A percentile compares a stretch with the other conserved stretches of the same genome.
phyloP scores from a whole-genome alignment of 1,140 invertebrate genomes.

The Listronotus bonariensis region DNA sequence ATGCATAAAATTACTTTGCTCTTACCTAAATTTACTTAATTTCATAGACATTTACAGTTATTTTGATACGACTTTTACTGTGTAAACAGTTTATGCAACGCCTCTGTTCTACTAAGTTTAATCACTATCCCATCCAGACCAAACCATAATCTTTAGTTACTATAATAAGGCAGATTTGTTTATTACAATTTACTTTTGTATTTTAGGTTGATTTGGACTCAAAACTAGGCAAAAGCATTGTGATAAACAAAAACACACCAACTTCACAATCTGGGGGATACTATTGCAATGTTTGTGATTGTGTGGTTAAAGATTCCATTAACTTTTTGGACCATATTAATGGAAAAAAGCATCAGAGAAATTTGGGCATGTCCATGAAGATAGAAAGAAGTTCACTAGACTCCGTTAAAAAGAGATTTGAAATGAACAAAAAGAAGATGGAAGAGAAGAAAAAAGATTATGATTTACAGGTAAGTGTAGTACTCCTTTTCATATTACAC shows the following conservation, averaged over 20 bases:
- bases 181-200: slow-evolving; percentile 62
- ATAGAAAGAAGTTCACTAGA: slow-evolving; percentile 94
- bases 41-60: too few species aligned
- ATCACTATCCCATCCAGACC: too few species aligned
- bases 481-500: too few species aligned
- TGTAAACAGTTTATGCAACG: too few species aligned
- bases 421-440: slow-evolving; percentile 90
- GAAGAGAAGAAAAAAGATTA: slow-evolving; percentile 97
- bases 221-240: slow-evolving; percentile 95
- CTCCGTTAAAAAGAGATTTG: slow-evolving; percentile 94
- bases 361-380: slow-evolving; percentile 96
- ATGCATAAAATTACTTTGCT: too few species aligned
- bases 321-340: slow-evolving; percentile 99
- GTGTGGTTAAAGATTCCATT: slow-evolving; percentile 99
- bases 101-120: too few species aligned
- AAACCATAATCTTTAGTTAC: slow-evolving; percentile 66
- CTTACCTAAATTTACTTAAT: too few species aligned
- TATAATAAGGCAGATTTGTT: too few species aligned
- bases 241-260: slow-evolving; percentile 97
- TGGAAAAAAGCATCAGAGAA: slow-evolving; percentile 98
- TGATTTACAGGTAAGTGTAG: slow-evolving; percentile 73
- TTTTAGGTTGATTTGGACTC: slow-evolving; percentile 90
- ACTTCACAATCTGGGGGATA: slow-evolving; percentile 96
- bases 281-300: slow-evolving; percentile 99
- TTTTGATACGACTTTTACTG: too few species aligned